Conservation (phyloP, 2,888 invertebrate species). For the Erebia epiphron region DNA sequence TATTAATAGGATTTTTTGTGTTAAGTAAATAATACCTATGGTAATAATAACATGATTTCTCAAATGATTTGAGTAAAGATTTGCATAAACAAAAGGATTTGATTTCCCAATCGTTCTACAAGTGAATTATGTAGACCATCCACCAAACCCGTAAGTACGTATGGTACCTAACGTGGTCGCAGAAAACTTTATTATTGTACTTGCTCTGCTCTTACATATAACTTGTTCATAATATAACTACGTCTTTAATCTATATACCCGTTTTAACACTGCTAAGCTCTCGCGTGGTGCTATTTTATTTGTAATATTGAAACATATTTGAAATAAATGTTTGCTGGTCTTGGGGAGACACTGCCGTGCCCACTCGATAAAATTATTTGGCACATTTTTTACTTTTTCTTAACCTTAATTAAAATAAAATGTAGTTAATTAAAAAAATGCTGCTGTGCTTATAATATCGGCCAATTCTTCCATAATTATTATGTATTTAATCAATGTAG, state of each 20-base stretch:
- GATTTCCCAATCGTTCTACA: background rate
- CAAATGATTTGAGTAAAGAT: background rate
- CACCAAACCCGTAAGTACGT: background rate
- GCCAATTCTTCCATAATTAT: too few relatives aligned
- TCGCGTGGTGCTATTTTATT: conserved; percentile 12
- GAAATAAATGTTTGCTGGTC: background rate
- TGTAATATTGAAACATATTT: conserved; percentile 28
- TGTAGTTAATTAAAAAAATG: too few relatives aligned
- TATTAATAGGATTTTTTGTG: too few relatives aligned
- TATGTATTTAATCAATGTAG: too few relatives aligned
- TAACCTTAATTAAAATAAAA: too few relatives aligned
- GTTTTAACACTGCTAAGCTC: conserved; percentile 41
- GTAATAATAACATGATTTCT: too few relatives aligned
- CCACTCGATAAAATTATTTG: too few relatives aligned
- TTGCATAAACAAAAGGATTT: conserved; percentile 8
- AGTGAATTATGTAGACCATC: background rate
- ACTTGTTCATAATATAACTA: conserved; percentile 18
- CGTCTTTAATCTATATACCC: conserved; percentile 32
- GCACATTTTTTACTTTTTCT: too few relatives aligned
- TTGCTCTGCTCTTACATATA: conserved; percentile 23
- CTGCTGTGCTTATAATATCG: too few relatives aligned
- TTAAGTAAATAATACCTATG: too few relatives aligned
- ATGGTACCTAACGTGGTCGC: background rate
- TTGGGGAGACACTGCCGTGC: too few relatives aligned
- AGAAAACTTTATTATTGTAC: conserved; percentile 20